phyloP scores from a whole-genome alignment of 2,113 vertebrate genomes.

The Mesoclemmys tuberculata region DNA sequence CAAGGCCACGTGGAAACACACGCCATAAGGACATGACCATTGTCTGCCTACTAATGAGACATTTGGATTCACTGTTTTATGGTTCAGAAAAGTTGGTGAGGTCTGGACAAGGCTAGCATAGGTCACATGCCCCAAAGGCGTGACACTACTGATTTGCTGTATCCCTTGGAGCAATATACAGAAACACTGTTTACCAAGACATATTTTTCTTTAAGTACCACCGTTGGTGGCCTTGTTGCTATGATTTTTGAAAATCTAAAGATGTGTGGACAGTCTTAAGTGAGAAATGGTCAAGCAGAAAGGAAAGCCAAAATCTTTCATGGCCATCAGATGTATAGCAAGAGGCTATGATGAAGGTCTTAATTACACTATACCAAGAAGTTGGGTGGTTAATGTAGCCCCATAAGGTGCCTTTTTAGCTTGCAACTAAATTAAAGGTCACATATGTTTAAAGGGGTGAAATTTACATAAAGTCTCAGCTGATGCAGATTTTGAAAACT shows the following conservation, averaged over 20 bases:
- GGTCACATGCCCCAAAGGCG: background rate
- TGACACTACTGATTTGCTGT: background rate
- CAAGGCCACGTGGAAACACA: background rate
- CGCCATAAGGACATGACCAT: background rate
- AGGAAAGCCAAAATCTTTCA: background rate
- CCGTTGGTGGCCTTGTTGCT: background rate
- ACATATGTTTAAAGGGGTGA: background rate
- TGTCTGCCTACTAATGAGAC: background rate
- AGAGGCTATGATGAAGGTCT: background rate
- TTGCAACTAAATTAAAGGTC: background rate
- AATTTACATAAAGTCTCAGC: background rate
- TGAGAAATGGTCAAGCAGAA: background rate
- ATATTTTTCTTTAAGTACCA: background rate
- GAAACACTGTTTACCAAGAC: conserved; percentile 9
- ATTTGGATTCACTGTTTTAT: background rate
- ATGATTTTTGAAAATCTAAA: background rate
- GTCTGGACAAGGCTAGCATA: background rate
- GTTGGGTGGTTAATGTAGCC: background rate
- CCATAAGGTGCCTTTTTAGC: background rate
- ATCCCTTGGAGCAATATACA: background rate
- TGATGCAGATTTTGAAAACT: conserved; percentile 14
- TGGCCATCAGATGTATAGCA: background rate
- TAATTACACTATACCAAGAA: background rate
- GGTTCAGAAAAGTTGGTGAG: background rate
- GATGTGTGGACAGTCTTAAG: background rate